Conservation (phyloP, 2,113 vertebrate species). For the Neolamprologus brichardi region DNA sequence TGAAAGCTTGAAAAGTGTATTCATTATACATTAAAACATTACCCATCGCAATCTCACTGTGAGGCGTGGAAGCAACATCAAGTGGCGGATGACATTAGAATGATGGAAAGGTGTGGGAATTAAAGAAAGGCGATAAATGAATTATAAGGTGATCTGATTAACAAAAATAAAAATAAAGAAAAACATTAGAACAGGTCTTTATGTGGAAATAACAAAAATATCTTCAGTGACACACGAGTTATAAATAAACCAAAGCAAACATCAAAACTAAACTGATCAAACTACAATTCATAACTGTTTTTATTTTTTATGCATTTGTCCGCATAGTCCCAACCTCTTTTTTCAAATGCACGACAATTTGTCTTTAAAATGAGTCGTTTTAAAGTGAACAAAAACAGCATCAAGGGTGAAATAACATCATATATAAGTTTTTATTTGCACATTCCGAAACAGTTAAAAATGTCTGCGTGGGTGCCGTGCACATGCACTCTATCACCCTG, state of each 20-base stretch:
- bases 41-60: not conserved
- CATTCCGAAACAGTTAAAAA: not conserved
- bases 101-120: constrained; percentile 20
- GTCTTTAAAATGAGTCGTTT: not conserved
- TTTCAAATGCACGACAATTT: not conserved
- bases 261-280: not conserved
- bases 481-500: not conserved
- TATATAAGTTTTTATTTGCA: not conserved
- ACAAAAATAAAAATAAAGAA: not conserved
- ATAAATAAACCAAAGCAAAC: not conserved
- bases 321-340: not conserved
- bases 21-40: constrained; percentile 38
- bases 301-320: not conserved
- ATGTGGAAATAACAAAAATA: not conserved
- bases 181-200: not conserved
- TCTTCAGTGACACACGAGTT: not conserved
- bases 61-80: not conserved
- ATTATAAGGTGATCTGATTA: not conserved
- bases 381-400: not conserved
- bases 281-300: not conserved
- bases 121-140: not conserved
- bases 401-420: not conserved
- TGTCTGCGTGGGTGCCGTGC: not conserved
- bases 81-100: constrained; percentile 6
- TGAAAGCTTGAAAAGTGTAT: constrained; percentile 27